phyloP scores from a whole-genome alignment of 2,888 invertebrate genomes.

The Polydrusus cervinus region DNA sequence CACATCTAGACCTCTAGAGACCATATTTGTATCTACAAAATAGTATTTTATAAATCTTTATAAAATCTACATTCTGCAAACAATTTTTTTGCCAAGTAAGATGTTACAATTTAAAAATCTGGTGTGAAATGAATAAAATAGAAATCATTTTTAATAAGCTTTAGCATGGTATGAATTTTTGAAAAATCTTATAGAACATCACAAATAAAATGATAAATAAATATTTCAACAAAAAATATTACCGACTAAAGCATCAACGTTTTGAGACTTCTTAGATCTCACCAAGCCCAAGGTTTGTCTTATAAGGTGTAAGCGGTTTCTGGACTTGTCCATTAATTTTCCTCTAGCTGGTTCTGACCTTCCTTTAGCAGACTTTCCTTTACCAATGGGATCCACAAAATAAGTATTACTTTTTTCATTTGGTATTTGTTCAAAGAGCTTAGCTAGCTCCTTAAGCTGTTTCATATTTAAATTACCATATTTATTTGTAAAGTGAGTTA shows the following conservation, averaged over 20 bases:
- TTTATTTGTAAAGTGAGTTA: conserved; percentile 23
- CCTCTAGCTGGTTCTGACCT: conserved; percentile 30
- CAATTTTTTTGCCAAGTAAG: no score
- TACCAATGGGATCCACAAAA: conserved; percentile 21
- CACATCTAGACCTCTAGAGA: conserved; percentile 4
- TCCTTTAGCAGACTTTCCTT: conserved; percentile 23
- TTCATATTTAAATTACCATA: conserved; percentile 20
- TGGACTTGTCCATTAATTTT: conserved; percentile 25
- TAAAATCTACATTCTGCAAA: no score
- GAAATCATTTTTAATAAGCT: no score
- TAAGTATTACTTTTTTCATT: conserved; percentile 24
- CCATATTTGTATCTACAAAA: conserved; percentile 9
- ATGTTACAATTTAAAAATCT: no score
- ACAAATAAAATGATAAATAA: not conserved
- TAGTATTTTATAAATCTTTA: no score
- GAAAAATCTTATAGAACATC: no score
- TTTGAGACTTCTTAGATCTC: conserved; percentile 6
- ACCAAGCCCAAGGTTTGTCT: conserved; percentile 17
- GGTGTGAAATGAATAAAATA: no score
- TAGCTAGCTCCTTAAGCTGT: conserved; percentile 18
- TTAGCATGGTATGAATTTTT: no score
- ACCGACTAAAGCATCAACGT: conserved; percentile 1
- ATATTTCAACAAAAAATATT: not conserved
- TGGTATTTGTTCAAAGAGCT: conserved; percentile 23
- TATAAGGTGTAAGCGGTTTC: conserved; percentile 9